Evolutionary conservation across 1,140 invertebrate species (phyloP), one percentile per base, ranked within the genome.

Genomic region (Rhagoletis pomonella): DNA sequence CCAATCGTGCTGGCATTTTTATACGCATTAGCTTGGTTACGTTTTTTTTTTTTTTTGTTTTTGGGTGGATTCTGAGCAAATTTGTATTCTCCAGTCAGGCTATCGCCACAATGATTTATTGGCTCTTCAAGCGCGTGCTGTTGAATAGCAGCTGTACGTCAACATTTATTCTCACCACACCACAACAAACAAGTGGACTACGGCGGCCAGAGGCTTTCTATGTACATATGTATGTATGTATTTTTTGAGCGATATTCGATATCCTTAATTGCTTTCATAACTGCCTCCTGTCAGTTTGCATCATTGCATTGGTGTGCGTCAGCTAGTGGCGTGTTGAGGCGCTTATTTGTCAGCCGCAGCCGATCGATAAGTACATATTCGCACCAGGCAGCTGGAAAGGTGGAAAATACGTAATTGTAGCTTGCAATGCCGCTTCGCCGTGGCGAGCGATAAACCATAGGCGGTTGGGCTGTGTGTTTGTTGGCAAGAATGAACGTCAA

Each of bases 211-310:
- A 73, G 67, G 12, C 14, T n/a, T 10, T 12, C 47, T 81, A 81
- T 29, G 29, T 10, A 17, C 5, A 1, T 17, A 0, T n/a, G 47
- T 14, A 44, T 17, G 19, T 17, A 19, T 29, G 29, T 67, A 73
- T 73, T 81, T 81, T 73, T 55, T 81, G 44, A 50, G 73, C 73
- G 73, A 55, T 81, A 81, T 81, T 81, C 73, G 73, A 81, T 81
- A 81, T 81, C 73, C 73, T 81, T 81, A 81, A 81, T 81, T 81
- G 44, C 73, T 81, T 81, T 81, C 73, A 81, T 81, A 81, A 81
- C 73, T 81, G 19, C 73, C 73, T 81, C 44, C 73, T 81, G 73
- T 42, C 73, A 19, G 42, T 58, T n/a, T 9, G n/a, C 55, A n/a
- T n/a, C n/a, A n/a, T n/a, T n/a, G n/a, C n/a, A 55, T 29, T 19